These are phyloP conservation scores for Microcebus ravelobensis DNA, from an alignment of 2,113 vertebrate genomes.

Conservation along the genomic window DNA sequence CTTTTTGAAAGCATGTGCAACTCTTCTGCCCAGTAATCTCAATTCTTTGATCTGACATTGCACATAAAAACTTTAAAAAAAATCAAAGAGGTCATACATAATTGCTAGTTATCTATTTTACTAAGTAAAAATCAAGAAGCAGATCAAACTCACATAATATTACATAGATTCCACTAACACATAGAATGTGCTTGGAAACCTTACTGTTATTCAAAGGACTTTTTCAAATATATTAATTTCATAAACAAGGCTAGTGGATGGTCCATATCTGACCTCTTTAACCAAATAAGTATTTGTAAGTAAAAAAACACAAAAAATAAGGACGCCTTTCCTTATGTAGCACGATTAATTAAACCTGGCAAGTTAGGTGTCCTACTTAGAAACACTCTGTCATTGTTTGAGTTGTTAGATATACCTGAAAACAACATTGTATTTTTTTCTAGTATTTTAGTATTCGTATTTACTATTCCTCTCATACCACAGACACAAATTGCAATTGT, in stretches of 20 bases:
- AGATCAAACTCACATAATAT: neutral
- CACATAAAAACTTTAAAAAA: neutral
- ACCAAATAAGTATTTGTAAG: neutral
- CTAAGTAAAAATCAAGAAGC: conserved; percentile 11
- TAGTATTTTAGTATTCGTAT: neutral
- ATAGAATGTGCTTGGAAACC: neutral
- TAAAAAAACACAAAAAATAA: conserved; percentile 8
- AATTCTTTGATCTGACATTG: neutral
- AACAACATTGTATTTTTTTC: neutral
- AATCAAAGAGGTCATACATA: neutral
- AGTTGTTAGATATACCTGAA: neutral
- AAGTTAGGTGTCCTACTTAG: neutral
- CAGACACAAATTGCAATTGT: conserved; percentile 4
- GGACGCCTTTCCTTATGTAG: neutral
- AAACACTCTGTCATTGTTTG: neutral
- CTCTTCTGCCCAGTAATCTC: neutral
- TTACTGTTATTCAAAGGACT: neutral
- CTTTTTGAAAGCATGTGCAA: neutral
- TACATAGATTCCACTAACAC: neutral
- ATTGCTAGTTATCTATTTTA: neutral
- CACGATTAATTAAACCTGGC: neutral
- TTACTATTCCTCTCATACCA: neutral
- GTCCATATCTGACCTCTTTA: neutral
- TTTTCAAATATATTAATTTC: neutral
- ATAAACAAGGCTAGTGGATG: neutral